Percentiles rank a stretch among this genome's conserved stretches.
Conservation (phyloP, 2,113 vertebrate species). For the Lophura nycthemera region DNA sequence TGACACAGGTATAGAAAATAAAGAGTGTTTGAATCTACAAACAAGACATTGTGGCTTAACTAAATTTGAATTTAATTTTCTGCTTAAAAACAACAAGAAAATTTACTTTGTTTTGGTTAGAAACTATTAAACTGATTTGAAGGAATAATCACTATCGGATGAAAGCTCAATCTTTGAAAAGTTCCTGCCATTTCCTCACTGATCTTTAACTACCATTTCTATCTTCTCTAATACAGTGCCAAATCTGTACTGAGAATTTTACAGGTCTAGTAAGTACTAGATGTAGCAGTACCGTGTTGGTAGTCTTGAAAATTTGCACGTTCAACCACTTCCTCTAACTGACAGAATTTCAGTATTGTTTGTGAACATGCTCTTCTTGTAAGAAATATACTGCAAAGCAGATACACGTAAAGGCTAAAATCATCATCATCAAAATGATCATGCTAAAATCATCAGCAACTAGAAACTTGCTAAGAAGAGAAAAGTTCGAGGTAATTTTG, state of each 20-base stretch:
- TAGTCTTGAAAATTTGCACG: not conserved
- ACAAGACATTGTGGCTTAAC: not conserved
- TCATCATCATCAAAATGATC: not conserved
- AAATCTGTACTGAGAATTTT: not conserved
- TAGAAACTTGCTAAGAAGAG: not conserved
- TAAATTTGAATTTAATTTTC: not conserved
- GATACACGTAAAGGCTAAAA: not conserved
- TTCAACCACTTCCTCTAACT: not conserved
- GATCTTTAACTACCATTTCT: not conserved
- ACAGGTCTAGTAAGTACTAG: not conserved
- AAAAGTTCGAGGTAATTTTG: not conserved
- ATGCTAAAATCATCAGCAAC: not conserved
- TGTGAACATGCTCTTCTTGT: not conserved
- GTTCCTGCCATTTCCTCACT: not conserved
- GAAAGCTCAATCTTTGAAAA: not conserved
- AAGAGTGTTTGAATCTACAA: not conserved
- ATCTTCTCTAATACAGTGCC: not conserved
- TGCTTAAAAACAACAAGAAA: no score
- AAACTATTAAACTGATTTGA: no score
- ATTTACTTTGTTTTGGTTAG: no score
- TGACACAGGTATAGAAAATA: not conserved
- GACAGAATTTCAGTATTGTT: not conserved
- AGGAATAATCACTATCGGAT: not conserved
- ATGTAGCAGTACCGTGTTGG: not conserved
- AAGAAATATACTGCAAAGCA: not conserved